phyloP scores from a whole-genome alignment of 1,140 invertebrate species.

The Monochamus saltuarius region DNA sequence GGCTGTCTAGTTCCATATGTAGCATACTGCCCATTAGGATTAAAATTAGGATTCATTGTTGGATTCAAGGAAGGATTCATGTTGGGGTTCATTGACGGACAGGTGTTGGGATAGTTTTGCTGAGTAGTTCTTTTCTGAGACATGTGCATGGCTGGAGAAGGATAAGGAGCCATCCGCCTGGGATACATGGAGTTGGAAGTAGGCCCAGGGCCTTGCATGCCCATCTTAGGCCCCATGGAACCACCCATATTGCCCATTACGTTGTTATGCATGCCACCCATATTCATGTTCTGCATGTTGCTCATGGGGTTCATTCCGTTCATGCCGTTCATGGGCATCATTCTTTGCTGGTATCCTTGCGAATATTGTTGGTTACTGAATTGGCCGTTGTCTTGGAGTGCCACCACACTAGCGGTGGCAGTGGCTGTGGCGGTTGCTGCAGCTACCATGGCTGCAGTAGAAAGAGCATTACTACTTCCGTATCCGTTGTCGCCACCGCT shows the following conservation, averaged over 20 bases:
- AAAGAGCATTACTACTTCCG: constrained; percentile 57
- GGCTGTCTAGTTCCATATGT: constrained; percentile 60
- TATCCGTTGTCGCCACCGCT: constrained; percentile 47
- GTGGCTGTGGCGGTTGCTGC: constrained; percentile 73
- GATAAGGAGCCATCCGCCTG: constrained; percentile 75
- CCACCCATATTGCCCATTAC: constrained; percentile 62
- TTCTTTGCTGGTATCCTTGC: constrained; percentile 58
- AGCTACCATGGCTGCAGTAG: constrained; percentile 70
- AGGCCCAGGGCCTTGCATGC: constrained; percentile 62
- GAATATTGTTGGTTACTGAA: constrained; percentile 64
- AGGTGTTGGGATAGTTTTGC: constrained; percentile 52
- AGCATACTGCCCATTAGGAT: constrained; percentile 61
- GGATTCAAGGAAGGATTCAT: constrained; percentile 34
- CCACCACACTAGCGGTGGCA: constrained; percentile 73
- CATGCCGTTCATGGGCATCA: constrained; percentile 58
- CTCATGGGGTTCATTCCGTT: constrained; percentile 61
- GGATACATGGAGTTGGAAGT: constrained; percentile 50
- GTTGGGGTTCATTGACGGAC: constrained; percentile 44
- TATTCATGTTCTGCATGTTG: constrained; percentile 66
- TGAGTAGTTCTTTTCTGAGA: constrained; percentile 68
- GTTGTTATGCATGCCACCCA: constrained; percentile 59
- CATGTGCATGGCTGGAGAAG: constrained; percentile 78
- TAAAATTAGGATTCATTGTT: constrained; percentile 52
- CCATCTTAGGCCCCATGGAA: constrained; percentile 58
- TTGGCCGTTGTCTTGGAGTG: constrained; percentile 70